A percentile compares a stretch with the other conserved stretches of the same genome.
These are phyloP conservation scores for Botia almorhae DNA, from an alignment of 2,797 vertebrate genomes.

Conservation along the genomic window DNA sequence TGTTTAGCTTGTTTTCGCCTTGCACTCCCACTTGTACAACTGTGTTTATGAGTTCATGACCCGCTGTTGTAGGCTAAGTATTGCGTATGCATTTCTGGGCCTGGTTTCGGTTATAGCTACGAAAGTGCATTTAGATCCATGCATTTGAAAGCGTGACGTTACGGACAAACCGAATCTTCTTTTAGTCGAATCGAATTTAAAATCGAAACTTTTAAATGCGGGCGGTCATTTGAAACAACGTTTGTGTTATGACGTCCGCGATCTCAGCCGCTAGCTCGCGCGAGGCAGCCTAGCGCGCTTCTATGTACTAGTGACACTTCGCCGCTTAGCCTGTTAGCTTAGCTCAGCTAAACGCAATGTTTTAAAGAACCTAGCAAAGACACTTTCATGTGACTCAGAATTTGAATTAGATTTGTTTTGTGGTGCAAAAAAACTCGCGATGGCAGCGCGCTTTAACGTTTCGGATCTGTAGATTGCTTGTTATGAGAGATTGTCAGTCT, in stretches of 20 bases:
- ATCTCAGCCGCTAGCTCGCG: conserved; percentile 32
- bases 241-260: background rate
- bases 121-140: conserved; percentile 21
- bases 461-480: background rate
- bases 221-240: background rate
- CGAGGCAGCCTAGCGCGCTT: conserved; percentile 14
- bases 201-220: too few relatives aligned
- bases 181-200: too few relatives aligned
- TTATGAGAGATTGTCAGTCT: background rate
- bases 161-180: background rate
- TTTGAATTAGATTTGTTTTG: background rate
- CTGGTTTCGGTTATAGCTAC: conserved; percentile 60
- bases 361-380: too few relatives aligned
- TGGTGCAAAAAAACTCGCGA: background rate
- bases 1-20: conserved; percentile 73
- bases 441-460: background rate
- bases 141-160: background rate
- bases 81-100: conserved; percentile 68
- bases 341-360: conserved; percentile 11
- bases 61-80: conserved; percentile 68
- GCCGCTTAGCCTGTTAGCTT: conserved; percentile 46
- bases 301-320: conserved; percentile 30
- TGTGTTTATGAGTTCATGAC: conserved; percentile 82
- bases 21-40: conserved; percentile 75
- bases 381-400: background rate